These are phyloP conservation scores for Patella depressa DNA, from an alignment of 2,888 invertebrate genomes.

Conservation along the genomic window DNA sequence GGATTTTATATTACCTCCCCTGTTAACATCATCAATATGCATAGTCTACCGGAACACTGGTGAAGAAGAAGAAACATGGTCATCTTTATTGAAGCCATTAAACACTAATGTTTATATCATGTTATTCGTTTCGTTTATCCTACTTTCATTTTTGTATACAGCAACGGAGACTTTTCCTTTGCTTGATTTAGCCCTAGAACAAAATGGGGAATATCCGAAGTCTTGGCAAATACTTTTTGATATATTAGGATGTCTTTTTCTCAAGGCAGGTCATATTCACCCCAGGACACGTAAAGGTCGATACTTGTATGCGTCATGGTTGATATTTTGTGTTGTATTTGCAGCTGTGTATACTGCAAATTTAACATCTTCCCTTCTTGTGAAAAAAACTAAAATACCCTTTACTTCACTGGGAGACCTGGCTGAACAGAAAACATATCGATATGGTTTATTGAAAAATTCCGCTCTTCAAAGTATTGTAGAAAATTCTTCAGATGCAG, in stretches of 20 bases:
- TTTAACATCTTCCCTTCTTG: not conserved
- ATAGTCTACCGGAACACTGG: slow-evolving; percentile 13
- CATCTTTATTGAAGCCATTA: not conserved
- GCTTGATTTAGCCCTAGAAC: not conserved
- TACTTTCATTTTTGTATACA: not conserved
- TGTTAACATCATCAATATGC: slow-evolving; percentile 3
- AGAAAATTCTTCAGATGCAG: not conserved
- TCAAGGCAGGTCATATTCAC: not conserved
- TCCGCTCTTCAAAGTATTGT: not conserved
- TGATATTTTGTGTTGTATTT: slow-evolving; percentile 19
- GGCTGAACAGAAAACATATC: not conserved
- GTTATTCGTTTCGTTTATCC: not conserved
- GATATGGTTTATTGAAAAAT: not conserved
- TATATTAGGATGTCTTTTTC: slow-evolving; percentile 6
- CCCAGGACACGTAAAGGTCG: slow-evolving; percentile 13
- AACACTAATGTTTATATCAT: not conserved
- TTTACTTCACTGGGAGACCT: not conserved
- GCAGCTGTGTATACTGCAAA: slow-evolving; percentile 16
- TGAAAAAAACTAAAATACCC: not conserved
- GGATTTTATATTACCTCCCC: slow-evolving; percentile 19
- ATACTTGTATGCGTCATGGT: slow-evolving; percentile 13
- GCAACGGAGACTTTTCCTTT: not conserved
- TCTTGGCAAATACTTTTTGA: slow-evolving; percentile 9
- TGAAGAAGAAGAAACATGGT: not conserved
- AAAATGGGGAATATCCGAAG: not conserved